Evolutionary conservation across 1,140 invertebrate genomes (phyloP), one percentile per base, ranked within the genome.

Genomic region (Hetaerina americana): DNA sequence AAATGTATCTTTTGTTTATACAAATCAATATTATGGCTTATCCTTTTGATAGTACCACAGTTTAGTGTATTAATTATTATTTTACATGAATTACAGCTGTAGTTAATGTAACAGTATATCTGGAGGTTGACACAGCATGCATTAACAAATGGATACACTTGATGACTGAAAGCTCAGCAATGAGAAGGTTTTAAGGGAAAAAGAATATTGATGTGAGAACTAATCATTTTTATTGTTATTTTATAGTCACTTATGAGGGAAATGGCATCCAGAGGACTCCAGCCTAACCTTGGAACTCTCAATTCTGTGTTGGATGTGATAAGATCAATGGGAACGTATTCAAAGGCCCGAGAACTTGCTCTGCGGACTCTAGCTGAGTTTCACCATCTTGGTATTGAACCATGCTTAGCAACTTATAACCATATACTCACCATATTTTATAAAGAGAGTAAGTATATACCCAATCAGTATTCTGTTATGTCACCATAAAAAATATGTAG

Each of bases 201-300:
- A 68, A 27, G 15, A 26, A 12, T 6, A 22, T 71, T 31, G 68
- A 15, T 66, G 22, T 49, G 68, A 5, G n/a, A 69, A 69, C 27
- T 66, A 0, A 22, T 57, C 22, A 57, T 57, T 57, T 57, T 22
- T 12, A 57, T 57, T 12, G 12, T n/a, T n/a, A n/a, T n/a, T 57
- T 69, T 66, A 28, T 72, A 84, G 76, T 81, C 87, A 24, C 71
- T 90, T 26, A 77, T 93, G 27, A 69, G 74, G 26, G 77, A 83
- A 75, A 93, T 94, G 86, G 80, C 81, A 0, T 69, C 79, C 29
- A 78, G 81, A 66, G 81, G 85, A 67, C 24, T 92, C 0, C 71
- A 76, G 67, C 93, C 93, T 40, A 89, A 94, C 81, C 68, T 92
- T 5, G 81, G 81, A 1, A 96, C 93, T 0, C 80, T 96, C 22